Base-by-base conservation (phyloP, 2,113 vertebrate species). In the Lates calcarifer region DNA sequence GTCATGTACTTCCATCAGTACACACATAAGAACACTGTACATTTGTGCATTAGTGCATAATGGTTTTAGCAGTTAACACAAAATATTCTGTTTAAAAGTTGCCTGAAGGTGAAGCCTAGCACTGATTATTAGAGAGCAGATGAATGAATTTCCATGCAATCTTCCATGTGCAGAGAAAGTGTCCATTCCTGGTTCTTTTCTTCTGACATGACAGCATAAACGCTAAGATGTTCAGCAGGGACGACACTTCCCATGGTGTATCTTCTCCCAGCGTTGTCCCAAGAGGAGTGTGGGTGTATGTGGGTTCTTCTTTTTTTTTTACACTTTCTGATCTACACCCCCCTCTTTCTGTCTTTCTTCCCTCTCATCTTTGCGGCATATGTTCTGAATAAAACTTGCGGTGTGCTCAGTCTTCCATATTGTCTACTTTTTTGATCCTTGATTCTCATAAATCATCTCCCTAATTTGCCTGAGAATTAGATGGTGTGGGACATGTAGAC, bases 381-480 rank as follows among this genome's bases (percentile, higher is more conserved):
- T 94, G 92, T 91, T 95, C 84, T 65, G 74, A 85, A 93, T 93
- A 87, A 93, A 92, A 90, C 22, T 83, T 93, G 92, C 35, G 91
- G 93, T 92, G 81, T 62, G 64, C 86, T 79, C 57, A 69, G 87
- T 91, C 89, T 89, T 94, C 84, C 86, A 89, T 75, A 90, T 89
- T 87, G 91, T 93, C 92, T 92, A 60, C 76, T 85, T 92, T 91
- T 94, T 92, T 94, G 83, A 92, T 93, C 90, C 86, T 80, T 75
- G 71, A 87, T 92, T 90, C 88, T 89, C 90, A 92, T 94, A 93
- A 94, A 94, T 93, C 85, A 93, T 89, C 82, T 88, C 79, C 68
- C 57, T 92, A 90, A 92, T 93, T 94, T 94, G 84, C 82, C 81
- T 86, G 84, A 90, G 89, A 94, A 92, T 93, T 88, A 93, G 88